Conservation (phyloP, 2,888 invertebrate genomes). For the Agriopis aurantiaria region DNA sequence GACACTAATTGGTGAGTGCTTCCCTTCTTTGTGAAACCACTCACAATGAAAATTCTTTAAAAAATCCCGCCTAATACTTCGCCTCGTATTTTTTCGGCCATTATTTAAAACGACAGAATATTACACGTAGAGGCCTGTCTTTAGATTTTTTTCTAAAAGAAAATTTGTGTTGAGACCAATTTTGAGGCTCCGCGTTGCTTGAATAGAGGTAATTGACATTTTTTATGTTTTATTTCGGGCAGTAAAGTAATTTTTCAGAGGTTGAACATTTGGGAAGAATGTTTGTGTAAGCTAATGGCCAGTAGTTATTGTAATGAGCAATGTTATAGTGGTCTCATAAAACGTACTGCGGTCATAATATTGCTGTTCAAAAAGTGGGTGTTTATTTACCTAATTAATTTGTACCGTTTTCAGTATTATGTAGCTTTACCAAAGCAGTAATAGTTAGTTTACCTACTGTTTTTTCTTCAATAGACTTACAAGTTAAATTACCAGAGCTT, state of each 20-base stretch:
- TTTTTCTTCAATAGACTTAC: no score
- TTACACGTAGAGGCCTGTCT: slow-evolving; percentile 56
- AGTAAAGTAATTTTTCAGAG: slow-evolving; percentile 37
- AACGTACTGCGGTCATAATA: no score
- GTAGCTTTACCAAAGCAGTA: no score
- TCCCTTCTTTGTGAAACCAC: slow-evolving; percentile 59
- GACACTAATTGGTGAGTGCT: slow-evolving; percentile 77
- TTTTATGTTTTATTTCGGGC: slow-evolving; percentile 34
- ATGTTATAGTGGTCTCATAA: neutral
- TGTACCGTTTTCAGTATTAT: no score
- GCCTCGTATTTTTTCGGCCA: slow-evolving; percentile 60
- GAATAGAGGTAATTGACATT: slow-evolving; percentile 51
- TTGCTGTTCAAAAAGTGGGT: neutral
- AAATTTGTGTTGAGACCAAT: slow-evolving; percentile 57
- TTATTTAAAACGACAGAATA: slow-evolving; percentile 61
- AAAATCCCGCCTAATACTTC: slow-evolving; percentile 58
- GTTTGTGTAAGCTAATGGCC: slow-evolving; percentile 31
- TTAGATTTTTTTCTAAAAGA: slow-evolving; percentile 50
- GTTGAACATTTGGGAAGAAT: slow-evolving; percentile 21
- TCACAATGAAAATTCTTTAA: slow-evolving; percentile 64
- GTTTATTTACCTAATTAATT: no score
- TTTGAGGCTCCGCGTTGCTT: slow-evolving; percentile 47
- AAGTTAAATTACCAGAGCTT: no score
- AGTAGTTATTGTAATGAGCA: slow-evolving; percentile 26
- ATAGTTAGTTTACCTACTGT: no score